Evolutionary conservation across 2,888 invertebrate species (phyloP).

Genomic region (Busseola fusca): DNA sequence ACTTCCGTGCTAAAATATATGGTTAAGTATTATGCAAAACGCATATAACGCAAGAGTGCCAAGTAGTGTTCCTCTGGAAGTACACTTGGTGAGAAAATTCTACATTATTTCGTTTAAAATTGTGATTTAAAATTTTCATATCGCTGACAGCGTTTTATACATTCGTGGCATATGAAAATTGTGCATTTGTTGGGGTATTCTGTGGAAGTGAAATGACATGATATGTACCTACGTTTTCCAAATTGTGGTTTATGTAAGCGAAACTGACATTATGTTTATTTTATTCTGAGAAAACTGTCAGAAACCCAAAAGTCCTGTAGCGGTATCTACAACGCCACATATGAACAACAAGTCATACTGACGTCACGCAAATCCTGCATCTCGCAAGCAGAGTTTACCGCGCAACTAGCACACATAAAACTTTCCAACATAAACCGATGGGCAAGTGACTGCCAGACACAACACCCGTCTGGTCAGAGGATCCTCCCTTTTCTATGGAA

Average conservation of each 20-base stretch:
- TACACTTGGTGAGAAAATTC: constrained; percentile 66
- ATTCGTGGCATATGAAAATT: constrained; percentile 35
- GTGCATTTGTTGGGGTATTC: constrained; percentile 30
- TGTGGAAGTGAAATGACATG: constrained; percentile 27
- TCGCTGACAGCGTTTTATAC: constrained; percentile 45
- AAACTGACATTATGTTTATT: not conserved
- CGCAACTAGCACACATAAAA: too few relatives aligned
- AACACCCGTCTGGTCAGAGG: too few relatives aligned
- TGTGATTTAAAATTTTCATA: constrained; percentile 58
- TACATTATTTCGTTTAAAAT: constrained; percentile 55
- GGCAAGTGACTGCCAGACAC: too few relatives aligned
- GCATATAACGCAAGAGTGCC: constrained; percentile 76
- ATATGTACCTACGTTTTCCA: constrained; percentile 15
- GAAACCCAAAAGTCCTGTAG: not conserved
- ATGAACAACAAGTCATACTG: too few relatives aligned
- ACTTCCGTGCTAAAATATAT: constrained; percentile 69
- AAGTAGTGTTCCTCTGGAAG: constrained; percentile 71
- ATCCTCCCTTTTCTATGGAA: too few relatives aligned
- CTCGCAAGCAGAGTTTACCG: too few relatives aligned
- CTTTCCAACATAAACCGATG: too few relatives aligned
- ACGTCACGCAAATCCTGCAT: too few relatives aligned
- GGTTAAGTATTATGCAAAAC: constrained; percentile 76
- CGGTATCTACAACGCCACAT: too few relatives aligned
- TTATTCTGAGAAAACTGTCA: not conserved
- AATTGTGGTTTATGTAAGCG: constrained; percentile 9